Conservation (phyloP, 2,888 invertebrate species). For the Drosophila demipolita region DNA sequence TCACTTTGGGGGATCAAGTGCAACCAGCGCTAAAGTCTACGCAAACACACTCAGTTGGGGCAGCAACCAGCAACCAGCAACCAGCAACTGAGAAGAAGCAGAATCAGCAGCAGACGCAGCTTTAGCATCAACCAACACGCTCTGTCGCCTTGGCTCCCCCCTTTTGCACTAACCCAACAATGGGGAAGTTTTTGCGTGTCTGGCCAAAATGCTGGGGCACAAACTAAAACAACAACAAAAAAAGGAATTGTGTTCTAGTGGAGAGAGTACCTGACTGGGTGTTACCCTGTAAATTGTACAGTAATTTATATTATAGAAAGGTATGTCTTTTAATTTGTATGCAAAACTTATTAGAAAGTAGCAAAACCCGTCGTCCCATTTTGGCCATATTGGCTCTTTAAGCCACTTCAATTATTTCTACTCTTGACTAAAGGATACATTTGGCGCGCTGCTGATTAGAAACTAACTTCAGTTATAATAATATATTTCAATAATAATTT, state of each 20-base stretch:
- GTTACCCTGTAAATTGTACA: neutral
- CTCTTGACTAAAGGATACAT: neutral
- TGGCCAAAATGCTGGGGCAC: constrained; percentile 62
- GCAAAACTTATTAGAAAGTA: neutral
- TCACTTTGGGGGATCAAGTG: constrained; percentile 80
- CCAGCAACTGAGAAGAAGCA: constrained; percentile 1
- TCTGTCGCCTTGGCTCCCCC: constrained; percentile 71
- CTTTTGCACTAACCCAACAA: neutral
- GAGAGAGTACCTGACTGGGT: neutral
- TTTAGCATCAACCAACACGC: constrained; percentile 51
- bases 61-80: constrained; percentile 10
- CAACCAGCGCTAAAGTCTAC: constrained; percentile 67
- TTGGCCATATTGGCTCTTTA: neutral
- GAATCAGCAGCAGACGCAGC: constrained; percentile 24
- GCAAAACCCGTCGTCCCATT: neutral
- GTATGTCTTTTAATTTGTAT: neutral
- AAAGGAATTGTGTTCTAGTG: neutral
- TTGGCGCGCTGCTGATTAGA: neutral
- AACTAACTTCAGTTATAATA: too few relatives aligned
- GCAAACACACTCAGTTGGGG: constrained; percentile 50
- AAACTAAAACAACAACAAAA: constrained; percentile 27
- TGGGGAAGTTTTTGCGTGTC: constrained; percentile 72
- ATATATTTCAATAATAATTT: too few relatives aligned
- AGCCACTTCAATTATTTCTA: neutral
- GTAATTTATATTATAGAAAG: neutral